Evolutionary conservation across 2,888 invertebrate genomes (phyloP).

Genomic region (Euphydryas editha): DNA sequence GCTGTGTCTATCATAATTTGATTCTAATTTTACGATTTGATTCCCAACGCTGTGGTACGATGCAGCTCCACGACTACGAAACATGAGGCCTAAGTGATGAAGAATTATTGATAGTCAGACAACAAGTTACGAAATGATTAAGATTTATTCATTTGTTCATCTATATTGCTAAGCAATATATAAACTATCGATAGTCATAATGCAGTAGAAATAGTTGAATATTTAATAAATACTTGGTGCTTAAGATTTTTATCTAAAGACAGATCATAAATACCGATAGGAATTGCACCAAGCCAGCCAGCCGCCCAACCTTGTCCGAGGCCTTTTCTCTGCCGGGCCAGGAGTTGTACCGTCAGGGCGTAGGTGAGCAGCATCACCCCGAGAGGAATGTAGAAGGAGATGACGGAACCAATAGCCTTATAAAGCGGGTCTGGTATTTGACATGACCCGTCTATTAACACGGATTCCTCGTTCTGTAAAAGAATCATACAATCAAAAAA

Average conservation of each 20-base stretch:
- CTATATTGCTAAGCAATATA: no score
- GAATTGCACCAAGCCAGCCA: conserved; percentile 88
- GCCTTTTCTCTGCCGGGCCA: conserved; percentile 92
- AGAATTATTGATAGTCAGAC: no score
- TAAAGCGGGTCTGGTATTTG: conserved; percentile 95
- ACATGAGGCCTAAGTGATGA: no score
- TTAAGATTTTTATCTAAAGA: neutral
- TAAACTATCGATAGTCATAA: no score
- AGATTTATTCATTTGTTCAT: no score
- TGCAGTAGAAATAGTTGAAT: no score
- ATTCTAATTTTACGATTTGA: no score
- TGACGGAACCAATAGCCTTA: conserved; percentile 96
- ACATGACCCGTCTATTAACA: conserved; percentile 92
- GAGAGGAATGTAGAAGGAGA: conserved; percentile 97
- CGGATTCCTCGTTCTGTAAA: conserved; percentile 90
- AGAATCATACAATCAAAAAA: no score
- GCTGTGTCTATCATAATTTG: no score
- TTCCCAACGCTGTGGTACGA: no score
- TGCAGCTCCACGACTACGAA: no score
- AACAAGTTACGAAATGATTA: no score
- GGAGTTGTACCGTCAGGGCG: conserved; percentile 93
- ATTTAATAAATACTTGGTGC: neutral
- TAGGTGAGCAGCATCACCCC: conserved; percentile 98
- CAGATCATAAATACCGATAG: conserved; percentile 73
- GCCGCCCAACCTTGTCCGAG: conserved; percentile 88